These are phyloP conservation scores for Meriones psammophilus DNA, from an alignment of 2,797 vertebrate genomes.

Conservation along the genomic window DNA sequence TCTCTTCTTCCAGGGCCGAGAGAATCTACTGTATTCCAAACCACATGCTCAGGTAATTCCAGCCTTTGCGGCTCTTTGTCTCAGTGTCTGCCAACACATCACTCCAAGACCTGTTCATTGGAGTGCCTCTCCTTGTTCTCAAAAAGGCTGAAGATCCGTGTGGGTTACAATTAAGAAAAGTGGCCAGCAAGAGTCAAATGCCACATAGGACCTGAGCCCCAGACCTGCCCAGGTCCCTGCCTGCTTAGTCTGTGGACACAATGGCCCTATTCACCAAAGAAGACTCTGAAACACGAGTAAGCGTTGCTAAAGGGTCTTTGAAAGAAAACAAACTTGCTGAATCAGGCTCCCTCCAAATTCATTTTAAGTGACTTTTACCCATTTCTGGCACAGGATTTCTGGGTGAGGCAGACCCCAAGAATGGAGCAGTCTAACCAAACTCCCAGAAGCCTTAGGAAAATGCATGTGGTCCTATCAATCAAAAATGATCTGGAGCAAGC, in stretches of 20 bases:
- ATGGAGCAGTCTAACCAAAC: neutral
- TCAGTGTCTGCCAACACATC: neutral
- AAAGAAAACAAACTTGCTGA: conserved; percentile 61
- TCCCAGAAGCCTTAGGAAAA: conserved; percentile 50
- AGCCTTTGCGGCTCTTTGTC: neutral
- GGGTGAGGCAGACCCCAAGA: neutral
- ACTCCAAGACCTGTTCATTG: neutral
- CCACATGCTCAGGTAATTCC: neutral
- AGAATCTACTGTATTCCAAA: neutral
- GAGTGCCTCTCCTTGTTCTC: neutral
- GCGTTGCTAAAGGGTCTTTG: conserved; percentile 38
- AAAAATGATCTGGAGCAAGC: rapidly evolving
- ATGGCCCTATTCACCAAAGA: conserved; percentile 29
- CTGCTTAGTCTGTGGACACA: neutral
- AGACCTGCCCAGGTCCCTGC: neutral
- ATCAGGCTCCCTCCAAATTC: conserved; percentile 1
- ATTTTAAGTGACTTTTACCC: conserved; percentile 45
- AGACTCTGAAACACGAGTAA: conserved; percentile 35
- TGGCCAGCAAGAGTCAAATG: neutral
- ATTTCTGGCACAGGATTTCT: neutral
- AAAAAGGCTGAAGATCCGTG: neutral
- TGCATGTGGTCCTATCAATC: neutral
- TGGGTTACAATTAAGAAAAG: neutral
- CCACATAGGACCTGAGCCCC: neutral
- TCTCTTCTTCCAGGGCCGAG: neutral